These are phyloP conservation scores for Iselma pallidipennis DNA, from an alignment of 2,888 invertebrate species.

Conservation along the genomic window DNA sequence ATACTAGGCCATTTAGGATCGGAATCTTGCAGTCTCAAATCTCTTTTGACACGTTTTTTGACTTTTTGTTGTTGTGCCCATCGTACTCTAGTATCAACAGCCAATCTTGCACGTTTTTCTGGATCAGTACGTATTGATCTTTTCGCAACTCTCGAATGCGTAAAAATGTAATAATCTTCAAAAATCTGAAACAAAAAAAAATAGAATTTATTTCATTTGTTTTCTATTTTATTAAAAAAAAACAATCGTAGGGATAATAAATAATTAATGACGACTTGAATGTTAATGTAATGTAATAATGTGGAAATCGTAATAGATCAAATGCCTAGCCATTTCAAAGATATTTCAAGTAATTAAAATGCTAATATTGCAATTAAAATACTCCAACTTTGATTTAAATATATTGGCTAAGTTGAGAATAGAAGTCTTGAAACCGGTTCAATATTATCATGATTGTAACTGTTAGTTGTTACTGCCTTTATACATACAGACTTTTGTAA, in stretches of 20 bases:
- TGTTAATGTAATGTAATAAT: background rate
- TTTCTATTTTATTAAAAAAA: too few species aligned
- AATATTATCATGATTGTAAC: background rate
- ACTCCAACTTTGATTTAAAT: constrained; percentile 18
- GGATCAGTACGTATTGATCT: constrained; percentile 74
- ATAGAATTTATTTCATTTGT: too few species aligned
- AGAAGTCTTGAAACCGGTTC: background rate
- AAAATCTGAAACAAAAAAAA: constrained; percentile 72
- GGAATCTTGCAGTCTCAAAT: constrained; percentile 64
- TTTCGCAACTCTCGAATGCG: constrained; percentile 77
- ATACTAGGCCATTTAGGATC: constrained; percentile 93
- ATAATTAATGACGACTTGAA: background rate
- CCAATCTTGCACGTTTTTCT: constrained; percentile 71
- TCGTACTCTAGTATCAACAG: constrained; percentile 74
- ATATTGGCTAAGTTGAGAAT: background rate
- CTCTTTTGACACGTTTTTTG: constrained; percentile 80
- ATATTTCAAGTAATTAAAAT: constrained; percentile 25
- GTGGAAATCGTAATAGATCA: background rate
- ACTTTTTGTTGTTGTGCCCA: constrained; percentile 85
- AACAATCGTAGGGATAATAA: too few species aligned
- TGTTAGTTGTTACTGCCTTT: too few species aligned
- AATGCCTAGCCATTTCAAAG: background rate
- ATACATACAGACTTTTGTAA: too few species aligned
- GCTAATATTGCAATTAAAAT: constrained; percentile 24
- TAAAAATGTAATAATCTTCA: constrained; percentile 83